Conservation (phyloP, 2,797 vertebrate species). For the Argyrosomus regius region DNA sequence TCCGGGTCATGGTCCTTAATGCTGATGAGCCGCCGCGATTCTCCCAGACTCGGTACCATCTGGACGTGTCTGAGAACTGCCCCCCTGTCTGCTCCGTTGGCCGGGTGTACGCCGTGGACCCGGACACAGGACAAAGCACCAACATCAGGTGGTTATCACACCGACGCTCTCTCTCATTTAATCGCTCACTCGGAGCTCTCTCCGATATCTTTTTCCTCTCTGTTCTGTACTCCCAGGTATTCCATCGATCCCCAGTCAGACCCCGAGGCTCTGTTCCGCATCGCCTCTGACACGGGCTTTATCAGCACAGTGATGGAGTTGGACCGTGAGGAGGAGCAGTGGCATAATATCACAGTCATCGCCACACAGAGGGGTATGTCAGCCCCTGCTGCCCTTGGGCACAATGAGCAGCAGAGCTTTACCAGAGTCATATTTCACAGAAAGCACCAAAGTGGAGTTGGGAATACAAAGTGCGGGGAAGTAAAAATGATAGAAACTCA, state of each 20-base stretch:
- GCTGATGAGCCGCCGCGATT: conserved; percentile 92
- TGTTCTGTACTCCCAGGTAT: conserved; percentile 80
- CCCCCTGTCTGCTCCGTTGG: conserved; percentile 87
- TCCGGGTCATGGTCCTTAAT: conserved; percentile 89
- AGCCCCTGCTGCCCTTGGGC: conserved; percentile 33
- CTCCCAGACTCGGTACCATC: conserved; percentile 86
- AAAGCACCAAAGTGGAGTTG: conserved; percentile 24
- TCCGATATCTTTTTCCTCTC: background rate
- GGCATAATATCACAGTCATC: conserved; percentile 93
- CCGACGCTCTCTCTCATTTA: conserved; percentile 15
- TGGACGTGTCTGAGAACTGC: conserved; percentile 90
- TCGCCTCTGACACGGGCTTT: conserved; percentile 89
- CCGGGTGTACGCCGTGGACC: conserved; percentile 87
- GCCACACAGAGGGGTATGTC: conserved; percentile 91
- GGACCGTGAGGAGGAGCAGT: conserved; percentile 90
- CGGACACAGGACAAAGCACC: conserved; percentile 87
- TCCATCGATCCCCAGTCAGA: conserved; percentile 92
- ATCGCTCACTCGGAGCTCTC: background rate
- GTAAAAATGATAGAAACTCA: conserved; percentile 44
- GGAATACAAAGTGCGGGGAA: conserved; percentile 29
- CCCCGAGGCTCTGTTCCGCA: conserved; percentile 89
- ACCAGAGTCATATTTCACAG: conserved; percentile 52
- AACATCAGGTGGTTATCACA: conserved; percentile 86
- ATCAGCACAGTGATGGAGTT: conserved; percentile 89
- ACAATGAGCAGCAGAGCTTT: conserved; percentile 16